Base-by-base conservation (phyloP, 2,113 vertebrate genomes). In the Poecile atricapillus region DNA sequence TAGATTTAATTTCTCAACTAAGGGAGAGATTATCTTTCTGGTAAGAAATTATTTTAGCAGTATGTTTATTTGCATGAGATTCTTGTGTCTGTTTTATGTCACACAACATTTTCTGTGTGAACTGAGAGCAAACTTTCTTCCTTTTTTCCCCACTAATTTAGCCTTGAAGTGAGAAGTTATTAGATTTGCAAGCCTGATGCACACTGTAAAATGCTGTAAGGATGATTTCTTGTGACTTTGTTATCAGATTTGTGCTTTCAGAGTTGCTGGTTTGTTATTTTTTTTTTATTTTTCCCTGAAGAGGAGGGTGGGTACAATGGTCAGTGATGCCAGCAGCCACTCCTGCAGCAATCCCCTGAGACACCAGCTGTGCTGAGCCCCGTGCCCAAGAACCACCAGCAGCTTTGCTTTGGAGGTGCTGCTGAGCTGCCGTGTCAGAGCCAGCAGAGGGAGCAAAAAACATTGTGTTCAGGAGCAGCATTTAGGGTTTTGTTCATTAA, bases 381-480 rank as follows among this genome's bases (percentile, higher is more conserved):
- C 19, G 41, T 37, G 22, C 22, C 49, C 23, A 10, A 11, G 35
- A 31, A 25, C 47, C 43, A 3, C 19, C 3, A 19, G 18, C 39
- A 56, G 50, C 7, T 30, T 30, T 33, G 43, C 27, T 55, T 49
- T 35, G 46, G 76, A 46, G 0, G 3, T 43, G 67, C 14, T 81
- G 65, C 71, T 89, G 85, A 94, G 53, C 71, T 90, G 41, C 68
- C 15, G 1, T 4, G 8, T 28, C 56, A 37, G 52, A 86, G 74
- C 95, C 96, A 96, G 85, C 89, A 97, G 96, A 95, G 96, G 96
- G 96, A 96, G 93, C 94, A 97, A 91, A 96, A 93, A 75, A 89
- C 94, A 77, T 64, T 75, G 53, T n/a, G 41, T 92, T 96, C 22
- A 24, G 24, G 7, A 85, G 55, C 31, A 2, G 14, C 9, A 8